Conservation (phyloP, 2,113 vertebrate genomes). For the Gallinago jamesoni region DNA sequence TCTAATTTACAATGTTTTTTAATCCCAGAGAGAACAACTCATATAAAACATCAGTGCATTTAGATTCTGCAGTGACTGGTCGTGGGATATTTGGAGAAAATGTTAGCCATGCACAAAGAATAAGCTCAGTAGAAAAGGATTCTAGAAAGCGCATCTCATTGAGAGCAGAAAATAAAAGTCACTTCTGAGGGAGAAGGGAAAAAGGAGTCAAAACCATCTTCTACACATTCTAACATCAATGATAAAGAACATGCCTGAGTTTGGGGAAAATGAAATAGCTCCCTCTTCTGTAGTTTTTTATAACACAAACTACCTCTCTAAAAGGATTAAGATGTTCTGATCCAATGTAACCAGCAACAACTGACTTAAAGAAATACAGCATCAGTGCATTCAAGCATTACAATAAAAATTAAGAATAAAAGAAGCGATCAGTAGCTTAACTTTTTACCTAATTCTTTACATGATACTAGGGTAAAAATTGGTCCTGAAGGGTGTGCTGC, state of each 20-base stretch:
- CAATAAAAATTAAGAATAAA: neutral
- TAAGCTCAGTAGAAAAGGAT: neutral
- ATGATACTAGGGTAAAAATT: neutral
- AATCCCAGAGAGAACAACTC: neutral
- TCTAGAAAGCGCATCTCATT: neutral
- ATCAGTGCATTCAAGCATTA: neutral
- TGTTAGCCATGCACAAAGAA: neutral
- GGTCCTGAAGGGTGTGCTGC: conserved; percentile 69
- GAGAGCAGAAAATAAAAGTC: neutral
- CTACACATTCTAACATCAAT: neutral
- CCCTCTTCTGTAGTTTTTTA: conserved; percentile 16
- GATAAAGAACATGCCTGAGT: neutral
- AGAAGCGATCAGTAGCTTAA: neutral
- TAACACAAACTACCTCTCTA: neutral
- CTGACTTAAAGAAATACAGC: neutral
- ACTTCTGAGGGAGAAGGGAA: neutral
- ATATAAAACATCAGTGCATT: neutral
- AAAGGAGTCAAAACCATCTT: neutral
- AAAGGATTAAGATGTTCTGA: neutral
- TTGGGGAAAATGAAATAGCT: neutral
- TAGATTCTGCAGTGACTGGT: neutral
- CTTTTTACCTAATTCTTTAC: neutral
- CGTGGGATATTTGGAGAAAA: neutral
- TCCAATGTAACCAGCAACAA: neutral
- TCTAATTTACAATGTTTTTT: neutral